These are phyloP conservation scores for Tamandua tetradactyla DNA, from an alignment of 2,797 vertebrate genomes.

Conservation along the genomic window DNA sequence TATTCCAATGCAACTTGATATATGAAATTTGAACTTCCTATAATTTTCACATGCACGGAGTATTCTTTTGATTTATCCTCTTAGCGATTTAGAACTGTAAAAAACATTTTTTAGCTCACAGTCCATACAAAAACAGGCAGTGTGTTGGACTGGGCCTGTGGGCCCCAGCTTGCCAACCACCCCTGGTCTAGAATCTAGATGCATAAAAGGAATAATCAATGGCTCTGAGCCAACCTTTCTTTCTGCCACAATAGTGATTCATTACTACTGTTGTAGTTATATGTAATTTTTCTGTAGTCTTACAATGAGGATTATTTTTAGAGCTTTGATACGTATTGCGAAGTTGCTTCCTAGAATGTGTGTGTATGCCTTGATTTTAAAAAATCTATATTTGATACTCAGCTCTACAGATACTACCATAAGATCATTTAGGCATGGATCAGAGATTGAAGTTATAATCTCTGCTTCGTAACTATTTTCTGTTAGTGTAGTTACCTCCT, in stretches of 20 bases:
- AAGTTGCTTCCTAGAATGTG: background rate
- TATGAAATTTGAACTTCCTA: background rate
- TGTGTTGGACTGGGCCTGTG: background rate
- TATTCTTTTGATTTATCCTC: background rate
- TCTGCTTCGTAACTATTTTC: background rate
- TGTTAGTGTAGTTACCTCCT: background rate
- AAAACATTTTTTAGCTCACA: background rate
- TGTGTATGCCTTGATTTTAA: background rate
- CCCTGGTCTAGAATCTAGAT: background rate
- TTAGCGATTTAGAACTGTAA: background rate
- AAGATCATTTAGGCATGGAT: background rate
- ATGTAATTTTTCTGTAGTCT: background rate
- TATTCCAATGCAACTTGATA: rapidly evolving
- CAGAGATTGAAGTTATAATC: background rate
- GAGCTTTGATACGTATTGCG: background rate
- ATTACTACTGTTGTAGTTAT: background rate
- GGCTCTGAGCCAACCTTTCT: background rate
- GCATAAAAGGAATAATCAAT: background rate
- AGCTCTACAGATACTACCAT: background rate
- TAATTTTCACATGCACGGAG: background rate
- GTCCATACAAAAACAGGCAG: background rate
- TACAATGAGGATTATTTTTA: background rate
- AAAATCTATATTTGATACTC: background rate
- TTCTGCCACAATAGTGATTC: background rate
- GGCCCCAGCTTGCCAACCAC: background rate